Evolutionary conservation across 2,888 invertebrate species (phyloP), one percentile per base, ranked within the genome.

Genomic region (Ophion ventricosus): DNA sequence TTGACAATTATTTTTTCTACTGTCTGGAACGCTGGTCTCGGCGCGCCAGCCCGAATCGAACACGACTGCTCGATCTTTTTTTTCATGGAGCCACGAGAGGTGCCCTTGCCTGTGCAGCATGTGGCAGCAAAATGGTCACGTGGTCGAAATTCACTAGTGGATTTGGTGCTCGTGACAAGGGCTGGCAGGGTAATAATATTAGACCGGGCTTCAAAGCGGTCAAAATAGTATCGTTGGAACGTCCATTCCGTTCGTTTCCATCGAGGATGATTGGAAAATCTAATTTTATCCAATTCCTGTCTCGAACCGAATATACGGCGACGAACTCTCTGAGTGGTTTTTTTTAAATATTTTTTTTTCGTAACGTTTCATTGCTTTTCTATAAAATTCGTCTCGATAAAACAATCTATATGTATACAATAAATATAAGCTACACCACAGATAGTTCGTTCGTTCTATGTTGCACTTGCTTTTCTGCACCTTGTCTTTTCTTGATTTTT

Each of bases 371-470:
- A 26, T 67, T 25, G 10, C 56, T 78, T 78, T 73, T 73, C 77
- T 78, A 81, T 81, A 81, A 84, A 84, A 77, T 77, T 84, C 63
- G 56, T 84, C 25, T 64, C 74, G 59, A 84, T 78, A 81, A 84
- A 84, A 75, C 78, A 43, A 75, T 84, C 78, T 84, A 81, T 70
- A 54, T 81, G 84, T 84, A 77, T 80, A 80, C 80, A 84, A 84
- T 84, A 84, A 84, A 84, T 84, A 84, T 75, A 74, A 81, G 78
- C 78, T 75, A 78, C 78, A 78, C 78, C 69, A 56, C 57, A 40
- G 59, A 80, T 74, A 64, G 74, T 75, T 66, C 26, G 57, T 83
- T 54, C 56, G 43, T 73, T 61, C 61, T 63, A 61, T 54, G n/a
- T 35, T 20, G 40, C 49, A 64, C 75, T 23, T 59, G 40, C 25